These are phyloP conservation scores for Cyrtodaria siliqua DNA, from an alignment of 2,888 invertebrate genomes.

Conservation along the genomic window DNA sequence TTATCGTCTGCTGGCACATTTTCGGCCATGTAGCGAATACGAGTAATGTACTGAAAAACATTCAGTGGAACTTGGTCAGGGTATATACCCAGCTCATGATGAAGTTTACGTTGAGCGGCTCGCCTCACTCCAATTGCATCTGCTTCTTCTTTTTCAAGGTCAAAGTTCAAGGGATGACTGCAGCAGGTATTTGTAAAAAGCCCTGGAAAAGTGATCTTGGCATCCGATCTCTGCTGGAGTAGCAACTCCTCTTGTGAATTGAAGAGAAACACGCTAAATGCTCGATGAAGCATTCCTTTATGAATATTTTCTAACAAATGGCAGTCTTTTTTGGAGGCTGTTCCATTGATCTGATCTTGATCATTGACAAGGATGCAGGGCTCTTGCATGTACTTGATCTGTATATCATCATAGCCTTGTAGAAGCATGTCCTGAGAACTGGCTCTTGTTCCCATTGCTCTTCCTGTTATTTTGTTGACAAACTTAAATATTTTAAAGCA, in stretches of 20 bases:
- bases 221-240: slow-evolving; percentile 94
- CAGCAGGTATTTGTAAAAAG: slow-evolving; percentile 98
- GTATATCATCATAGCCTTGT: slow-evolving; percentile 87
- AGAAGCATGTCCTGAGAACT: slow-evolving; percentile 19
- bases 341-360: slow-evolving; percentile 93
- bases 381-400: slow-evolving; percentile 90
- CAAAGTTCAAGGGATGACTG: slow-evolving; percentile 95
- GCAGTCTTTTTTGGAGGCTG: slow-evolving; percentile 94
- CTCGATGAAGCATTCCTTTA: slow-evolving; percentile 93
- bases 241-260: slow-evolving; percentile 94
- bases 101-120: slow-evolving; percentile 95
- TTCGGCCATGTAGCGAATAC: slow-evolving; percentile 94
- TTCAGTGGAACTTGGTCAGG: slow-evolving; percentile 88
- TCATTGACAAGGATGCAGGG: slow-evolving; percentile 96
- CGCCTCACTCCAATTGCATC: slow-evolving; percentile 91
- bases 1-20: slow-evolving; percentile 83
- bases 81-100: slow-evolving; percentile 96
- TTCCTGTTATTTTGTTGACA: too few relatives aligned
- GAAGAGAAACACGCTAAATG: slow-evolving; percentile 99
- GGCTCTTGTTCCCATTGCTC: too few relatives aligned
- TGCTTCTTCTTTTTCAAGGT: slow-evolving; percentile 88
- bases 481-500: too few relatives aligned
- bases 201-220: slow-evolving; percentile 91
- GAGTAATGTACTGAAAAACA: slow-evolving; percentile 93
- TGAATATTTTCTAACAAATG: slow-evolving; percentile 89